A percentile compares a stretch with the other conserved stretches of the same genome.
phyloP scores from a whole-genome alignment of 2,113 vertebrate species.

The Rhegmatorhina hoffmannsi region DNA sequence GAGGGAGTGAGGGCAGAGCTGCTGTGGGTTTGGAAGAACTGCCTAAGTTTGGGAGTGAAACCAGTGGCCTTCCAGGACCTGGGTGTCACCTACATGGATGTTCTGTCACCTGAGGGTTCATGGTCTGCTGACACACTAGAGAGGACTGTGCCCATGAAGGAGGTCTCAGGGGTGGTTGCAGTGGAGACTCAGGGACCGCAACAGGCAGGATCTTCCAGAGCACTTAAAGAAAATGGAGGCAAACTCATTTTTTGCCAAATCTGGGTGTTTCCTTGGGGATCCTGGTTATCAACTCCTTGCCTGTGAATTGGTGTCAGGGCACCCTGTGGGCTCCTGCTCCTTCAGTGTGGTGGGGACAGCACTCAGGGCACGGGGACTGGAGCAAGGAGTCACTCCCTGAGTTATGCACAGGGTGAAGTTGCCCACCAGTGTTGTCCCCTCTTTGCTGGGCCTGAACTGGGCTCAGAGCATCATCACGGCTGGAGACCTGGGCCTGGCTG shows the following conservation, averaged over 20 bases:
- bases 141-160: background rate
- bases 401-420: fast-evolving
- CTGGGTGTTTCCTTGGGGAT: background rate
- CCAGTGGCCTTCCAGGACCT: background rate
- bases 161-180: fast-evolving
- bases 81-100: background rate
- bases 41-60: background rate
- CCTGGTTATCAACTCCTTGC: fast-evolving
- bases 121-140: background rate
- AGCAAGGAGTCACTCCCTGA: background rate
- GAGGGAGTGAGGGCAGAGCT: background rate
- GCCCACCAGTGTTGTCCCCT: background rate
- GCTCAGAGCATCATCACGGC: background rate
- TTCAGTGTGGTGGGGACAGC: fast-evolving
- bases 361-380: fast-evolving
- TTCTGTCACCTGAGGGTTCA: background rate
- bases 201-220: background rate
- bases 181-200: fast-evolving
- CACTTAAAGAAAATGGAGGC: background rate
- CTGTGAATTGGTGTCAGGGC: background rate
- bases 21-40: background rate
- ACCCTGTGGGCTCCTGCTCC: fast-evolving
- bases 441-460: background rate
- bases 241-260: background rate
- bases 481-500: fast-evolving